Evolutionary conservation across 2,888 invertebrate genomes (phyloP), one percentile per base, ranked within the genome.

Genomic region (Drosophila fungiperda): DNA sequence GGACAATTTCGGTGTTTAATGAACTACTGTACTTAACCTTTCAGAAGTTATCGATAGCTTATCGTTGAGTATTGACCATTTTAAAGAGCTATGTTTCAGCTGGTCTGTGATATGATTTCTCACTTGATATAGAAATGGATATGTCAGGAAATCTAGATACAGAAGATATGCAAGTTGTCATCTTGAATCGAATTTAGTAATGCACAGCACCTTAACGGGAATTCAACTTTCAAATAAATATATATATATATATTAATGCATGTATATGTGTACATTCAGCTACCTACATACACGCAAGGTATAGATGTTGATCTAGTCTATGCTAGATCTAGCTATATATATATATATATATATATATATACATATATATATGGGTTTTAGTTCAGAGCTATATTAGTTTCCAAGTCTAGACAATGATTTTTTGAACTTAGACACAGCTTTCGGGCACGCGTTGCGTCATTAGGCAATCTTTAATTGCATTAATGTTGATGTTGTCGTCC

Each of bases 401-500:
- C 33, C 40, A 58, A n/a, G 68, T 68, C 40, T 62, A 62, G 53
- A 68, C 45, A 55, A 15, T 36, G 20, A 61, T 59, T 78, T 55
- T 57, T 23, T 48, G 49, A 76, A 68, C 82, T 95, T 96, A 97
- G 90, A 97, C 97, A 94, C 97, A 97, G 92, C 97, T 97, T 94
- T 97, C 97, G 52, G 97, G 97, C 92, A 97, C 95, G 92, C 97
- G 95, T 92, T 96, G 96, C 90, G 97, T 96, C 94, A 97, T 96
- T 76, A 97, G 95, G 91, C 97, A 95, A 93, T 97, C 97, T 93
- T 97, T 97, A 93, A 97, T 97, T 90, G 97, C 97, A 93, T 96
- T 95, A 66, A 97, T 97, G 94, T 97, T 97, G 90, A 96, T 95
- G 83, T 93, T 95, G 78, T 93, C 93, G 67, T 93, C 93, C 83